A percentile compares a stretch with the other conserved stretches of the same genome.
Conservation (phyloP, 2,113 vertebrate genomes). For the Mormoops blainvillei region DNA sequence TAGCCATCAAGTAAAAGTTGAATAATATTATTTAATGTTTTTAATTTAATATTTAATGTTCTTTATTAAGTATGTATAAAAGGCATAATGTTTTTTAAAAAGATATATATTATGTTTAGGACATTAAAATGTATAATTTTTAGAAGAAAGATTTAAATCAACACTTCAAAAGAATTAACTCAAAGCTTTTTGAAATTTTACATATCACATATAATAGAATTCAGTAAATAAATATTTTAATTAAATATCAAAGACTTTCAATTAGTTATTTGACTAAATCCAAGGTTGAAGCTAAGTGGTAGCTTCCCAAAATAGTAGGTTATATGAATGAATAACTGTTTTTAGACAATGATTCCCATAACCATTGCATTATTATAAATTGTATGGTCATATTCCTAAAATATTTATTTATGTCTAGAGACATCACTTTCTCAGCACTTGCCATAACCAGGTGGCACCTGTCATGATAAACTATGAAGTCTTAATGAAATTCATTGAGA, state of each 20-base stretch:
- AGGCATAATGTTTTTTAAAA: not conserved
- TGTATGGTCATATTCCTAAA: not conserved
- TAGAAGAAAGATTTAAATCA: not conserved
- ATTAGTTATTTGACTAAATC: not conserved
- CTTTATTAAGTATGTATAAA: not conserved
- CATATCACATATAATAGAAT: not conserved
- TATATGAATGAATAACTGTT: not conserved
- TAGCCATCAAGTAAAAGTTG: not conserved
- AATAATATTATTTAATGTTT: not conserved
- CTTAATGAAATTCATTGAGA: not conserved
- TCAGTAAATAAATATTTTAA: not conserved
- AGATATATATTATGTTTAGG: not conserved
- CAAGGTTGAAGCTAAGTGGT: not conserved
- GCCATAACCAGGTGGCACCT: fast-evolving
- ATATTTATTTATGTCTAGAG: not conserved
- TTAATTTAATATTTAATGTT: not conserved
- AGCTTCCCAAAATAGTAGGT: not conserved
- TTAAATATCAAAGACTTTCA: not conserved
- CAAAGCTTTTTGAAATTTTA: not conserved
- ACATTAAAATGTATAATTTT: not conserved
- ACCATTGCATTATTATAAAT: not conserved
- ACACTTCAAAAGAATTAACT: not conserved
- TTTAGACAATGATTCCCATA: not conserved
- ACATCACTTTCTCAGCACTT: not conserved
- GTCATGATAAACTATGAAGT: not conserved